Conservation (phyloP, 2,113 vertebrate genomes). For the Phylloscopus trochilus region DNA sequence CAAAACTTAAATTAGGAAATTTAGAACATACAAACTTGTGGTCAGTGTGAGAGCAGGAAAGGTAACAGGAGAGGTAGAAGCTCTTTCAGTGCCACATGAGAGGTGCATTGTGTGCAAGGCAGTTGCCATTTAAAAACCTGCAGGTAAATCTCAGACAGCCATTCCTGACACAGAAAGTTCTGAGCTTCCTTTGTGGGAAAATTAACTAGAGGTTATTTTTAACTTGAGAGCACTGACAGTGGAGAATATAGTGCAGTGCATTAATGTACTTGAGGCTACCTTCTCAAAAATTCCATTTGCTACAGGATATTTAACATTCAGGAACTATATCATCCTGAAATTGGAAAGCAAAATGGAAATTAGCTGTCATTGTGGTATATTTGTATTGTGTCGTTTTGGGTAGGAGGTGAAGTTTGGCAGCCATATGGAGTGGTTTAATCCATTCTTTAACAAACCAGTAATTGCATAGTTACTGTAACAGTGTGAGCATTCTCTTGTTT, state of each 20-base stretch:
- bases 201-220: neutral
- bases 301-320: neutral
- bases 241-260: neutral
- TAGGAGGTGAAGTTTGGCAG: neutral
- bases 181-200: neutral
- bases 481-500: neutral
- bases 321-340: neutral
- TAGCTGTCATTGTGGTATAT: neutral
- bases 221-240: neutral
- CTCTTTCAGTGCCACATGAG: neutral
- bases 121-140: neutral
- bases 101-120: neutral
- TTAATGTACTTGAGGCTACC: neutral
- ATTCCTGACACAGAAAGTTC: neutral
- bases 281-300: neutral
- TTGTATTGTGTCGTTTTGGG: neutral
- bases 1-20: neutral
- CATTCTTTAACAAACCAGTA: neutral
- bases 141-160: neutral
- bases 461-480: neutral
- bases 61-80: neutral
- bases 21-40: neutral
- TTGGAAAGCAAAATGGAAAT: neutral
- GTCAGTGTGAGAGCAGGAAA: neutral
- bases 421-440: neutral